phyloP scores from a whole-genome alignment of 2,888 invertebrate species.

The Acanthosepion esculentum region DNA sequence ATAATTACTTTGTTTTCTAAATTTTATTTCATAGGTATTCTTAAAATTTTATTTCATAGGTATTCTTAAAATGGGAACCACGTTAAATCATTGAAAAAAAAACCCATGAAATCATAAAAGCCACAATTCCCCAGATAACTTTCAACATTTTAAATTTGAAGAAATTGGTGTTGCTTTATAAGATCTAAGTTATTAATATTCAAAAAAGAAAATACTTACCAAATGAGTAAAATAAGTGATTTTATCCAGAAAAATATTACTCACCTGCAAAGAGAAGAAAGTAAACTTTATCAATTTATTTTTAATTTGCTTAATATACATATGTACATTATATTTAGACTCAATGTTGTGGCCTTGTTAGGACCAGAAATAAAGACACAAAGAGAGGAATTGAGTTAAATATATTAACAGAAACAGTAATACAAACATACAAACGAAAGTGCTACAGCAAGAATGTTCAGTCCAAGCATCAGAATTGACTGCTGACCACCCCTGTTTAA shows the following conservation, averaged over 20 bases:
- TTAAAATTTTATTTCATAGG: not conserved
- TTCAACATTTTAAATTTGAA: not conserved
- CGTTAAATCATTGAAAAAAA: not conserved
- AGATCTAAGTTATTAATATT: not conserved
- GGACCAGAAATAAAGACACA: no score
- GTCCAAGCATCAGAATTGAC: no score
- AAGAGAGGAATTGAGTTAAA: no score
- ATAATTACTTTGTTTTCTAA: not conserved
- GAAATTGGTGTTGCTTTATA: not conserved
- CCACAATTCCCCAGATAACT: not conserved
- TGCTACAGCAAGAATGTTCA: no score
- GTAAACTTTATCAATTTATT: not conserved
- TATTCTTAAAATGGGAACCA: not conserved
- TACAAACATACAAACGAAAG: no score
- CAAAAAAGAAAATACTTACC: not conserved
- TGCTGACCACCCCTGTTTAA: no score
- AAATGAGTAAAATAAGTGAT: not conserved
- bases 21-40: not conserved
- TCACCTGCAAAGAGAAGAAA: conserved; percentile 5
- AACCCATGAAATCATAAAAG: not conserved
- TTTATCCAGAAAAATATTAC: conserved; percentile 8
- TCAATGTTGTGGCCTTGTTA: no score
- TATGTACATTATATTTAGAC: no score
- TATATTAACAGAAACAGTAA: no score
- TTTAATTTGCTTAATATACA: no score